These are phyloP conservation scores for Pristiophorus japonicus DNA, from an alignment of 2,113 vertebrate genomes.

Conservation along the genomic window DNA sequence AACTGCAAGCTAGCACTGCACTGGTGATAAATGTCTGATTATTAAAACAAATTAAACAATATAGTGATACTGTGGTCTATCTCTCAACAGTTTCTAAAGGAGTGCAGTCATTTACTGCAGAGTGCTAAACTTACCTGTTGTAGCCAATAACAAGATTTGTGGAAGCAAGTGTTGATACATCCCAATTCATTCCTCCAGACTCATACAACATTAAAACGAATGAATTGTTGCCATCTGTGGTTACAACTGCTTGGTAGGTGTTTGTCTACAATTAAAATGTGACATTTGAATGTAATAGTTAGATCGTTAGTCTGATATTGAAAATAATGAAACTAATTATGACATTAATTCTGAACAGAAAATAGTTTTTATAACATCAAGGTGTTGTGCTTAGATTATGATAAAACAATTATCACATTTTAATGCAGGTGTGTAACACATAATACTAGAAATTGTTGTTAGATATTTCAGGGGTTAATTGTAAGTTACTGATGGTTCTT, in stretches of 20 bases:
- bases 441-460: not conserved
- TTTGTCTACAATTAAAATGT: constrained; percentile 48
- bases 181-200: constrained; percentile 56
- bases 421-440: not conserved
- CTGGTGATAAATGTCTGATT: not conserved
- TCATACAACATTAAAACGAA: constrained; percentile 58
- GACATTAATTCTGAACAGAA: not conserved
- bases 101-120: not conserved
- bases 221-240: constrained; percentile 57
- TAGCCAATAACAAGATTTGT: constrained; percentile 54
- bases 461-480: not conserved
- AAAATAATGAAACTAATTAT: not conserved
- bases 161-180: constrained; percentile 40
- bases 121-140: constrained; percentile 51
- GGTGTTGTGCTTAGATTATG: not conserved
- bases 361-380: not conserved
- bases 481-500: not conserved
- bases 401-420: not conserved
- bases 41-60: not conserved
- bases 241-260: constrained; percentile 64
- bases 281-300: not conserved
- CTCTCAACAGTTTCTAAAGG: not conserved
- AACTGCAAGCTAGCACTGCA: not conserved
- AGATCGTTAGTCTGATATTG: not conserved
- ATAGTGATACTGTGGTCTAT: not conserved